Evolutionary conservation across 2,113 vertebrate genomes (phyloP).

Genomic region (Potamarius usumacintae): DNA sequence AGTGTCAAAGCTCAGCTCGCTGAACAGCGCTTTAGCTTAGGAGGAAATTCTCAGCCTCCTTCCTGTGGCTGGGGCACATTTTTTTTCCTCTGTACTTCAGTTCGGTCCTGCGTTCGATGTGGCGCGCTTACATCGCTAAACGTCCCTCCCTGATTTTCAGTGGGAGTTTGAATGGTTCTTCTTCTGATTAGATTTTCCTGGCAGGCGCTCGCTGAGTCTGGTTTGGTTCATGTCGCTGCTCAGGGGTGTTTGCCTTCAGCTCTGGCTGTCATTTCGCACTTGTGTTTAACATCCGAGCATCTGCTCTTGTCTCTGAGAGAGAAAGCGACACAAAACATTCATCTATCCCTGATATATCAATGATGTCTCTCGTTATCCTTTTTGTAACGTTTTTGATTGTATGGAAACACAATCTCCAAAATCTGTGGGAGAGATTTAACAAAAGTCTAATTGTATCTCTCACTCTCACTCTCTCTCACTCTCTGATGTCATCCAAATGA

Average conservation of each 20-base stretch:
- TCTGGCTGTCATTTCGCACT: conserved; percentile 46
- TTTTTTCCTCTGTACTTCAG: not conserved
- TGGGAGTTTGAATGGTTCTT: conserved; percentile 5
- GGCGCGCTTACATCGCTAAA: conserved; percentile 19
- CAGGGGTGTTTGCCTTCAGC: conserved; percentile 53
- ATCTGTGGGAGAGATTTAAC: conserved; percentile 65
- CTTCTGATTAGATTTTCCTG: conserved; percentile 55
- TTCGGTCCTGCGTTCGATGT: conserved; percentile 21
- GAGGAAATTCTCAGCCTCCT: conserved; percentile 48
- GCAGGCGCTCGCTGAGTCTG: conserved; percentile 31
- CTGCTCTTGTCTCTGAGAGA: conserved; percentile 36
- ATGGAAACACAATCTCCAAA: conserved; percentile 70
- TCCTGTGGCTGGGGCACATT: conserved; percentile 52
- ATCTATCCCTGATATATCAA: not conserved
- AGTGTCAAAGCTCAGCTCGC: conserved; percentile 37
- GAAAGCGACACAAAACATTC: not conserved
- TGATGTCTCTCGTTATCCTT: conserved; percentile 66
- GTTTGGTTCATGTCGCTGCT: conserved; percentile 27
- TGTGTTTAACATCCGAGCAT: conserved; percentile 53
- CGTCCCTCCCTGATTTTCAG: conserved; percentile 26
- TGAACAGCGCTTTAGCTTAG: conserved; percentile 58
- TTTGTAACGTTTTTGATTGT: conserved; percentile 71
- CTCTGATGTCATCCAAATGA: not conserved
- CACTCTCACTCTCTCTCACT: not conserved
- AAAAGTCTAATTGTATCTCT: conserved; percentile 41